A percentile compares a stretch with the other conserved stretches of the same genome.
Conservation (phyloP, 2,888 invertebrate genomes). For the Elegia similella region DNA sequence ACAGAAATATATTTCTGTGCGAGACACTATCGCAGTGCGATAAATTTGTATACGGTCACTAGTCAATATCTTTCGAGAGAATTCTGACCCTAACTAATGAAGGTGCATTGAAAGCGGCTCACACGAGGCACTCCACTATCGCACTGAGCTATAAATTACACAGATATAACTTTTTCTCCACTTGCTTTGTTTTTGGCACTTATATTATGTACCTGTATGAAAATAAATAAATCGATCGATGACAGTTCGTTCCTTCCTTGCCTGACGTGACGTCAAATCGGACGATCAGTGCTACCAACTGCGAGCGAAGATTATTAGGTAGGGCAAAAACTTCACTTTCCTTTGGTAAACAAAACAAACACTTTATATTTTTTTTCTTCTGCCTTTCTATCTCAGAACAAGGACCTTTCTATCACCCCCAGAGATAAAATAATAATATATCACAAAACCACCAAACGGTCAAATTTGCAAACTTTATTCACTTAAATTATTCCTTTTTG, state of each 20-base stretch:
- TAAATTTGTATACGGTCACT: background rate
- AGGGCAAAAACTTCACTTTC: conserved; percentile 33
- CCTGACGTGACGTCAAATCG: conserved; percentile 64
- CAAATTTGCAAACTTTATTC: background rate
- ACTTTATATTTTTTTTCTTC: no score
- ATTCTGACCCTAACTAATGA: background rate
- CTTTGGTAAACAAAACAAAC: background rate
- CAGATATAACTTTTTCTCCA: background rate
- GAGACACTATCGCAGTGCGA: background rate
- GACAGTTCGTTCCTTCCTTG: conserved; percentile 39
- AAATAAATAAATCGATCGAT: conserved; percentile 62
- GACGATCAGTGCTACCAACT: conserved; percentile 47
- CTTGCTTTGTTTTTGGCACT: conserved; percentile 21
- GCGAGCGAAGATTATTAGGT: conserved; percentile 54
- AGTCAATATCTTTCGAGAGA: conserved; percentile 3
- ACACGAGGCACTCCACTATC: background rate
- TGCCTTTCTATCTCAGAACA: no score
- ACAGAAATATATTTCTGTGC: no score
- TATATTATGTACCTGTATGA: conserved; percentile 32
- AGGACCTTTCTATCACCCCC: no score
- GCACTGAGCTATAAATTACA: conserved; percentile 1
- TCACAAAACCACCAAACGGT: background rate
- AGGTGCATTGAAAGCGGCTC: background rate
- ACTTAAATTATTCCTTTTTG: background rate
- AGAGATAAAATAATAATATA: no score